Evolutionary conservation across 1,140 invertebrate species (phyloP), one percentile per base, ranked within the genome.

Genomic region (Paraescarpia echinospica): DNA sequence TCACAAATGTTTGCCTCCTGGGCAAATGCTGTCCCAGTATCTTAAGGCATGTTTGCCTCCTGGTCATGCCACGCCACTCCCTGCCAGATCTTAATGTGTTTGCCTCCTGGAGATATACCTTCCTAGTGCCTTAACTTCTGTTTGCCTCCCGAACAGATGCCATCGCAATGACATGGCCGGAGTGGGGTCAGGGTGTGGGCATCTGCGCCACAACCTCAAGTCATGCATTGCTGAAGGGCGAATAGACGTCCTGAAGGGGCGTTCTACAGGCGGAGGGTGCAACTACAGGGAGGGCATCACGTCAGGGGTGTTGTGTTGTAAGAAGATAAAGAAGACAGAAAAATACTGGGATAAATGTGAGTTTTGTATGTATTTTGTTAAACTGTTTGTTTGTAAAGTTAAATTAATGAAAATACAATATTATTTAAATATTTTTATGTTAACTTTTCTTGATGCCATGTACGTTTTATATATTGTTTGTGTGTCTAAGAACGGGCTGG

Each of bases 271-370:
- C 0, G 90, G 92, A 8, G 93, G 94, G 33, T 95, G 95, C 91
- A 92, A 92, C 33, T 95, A 95, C 93, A 94, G 92, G 48, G 93
- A 94, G 88, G 95, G 95, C 12, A 92, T 94, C 33, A 95, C 94
- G 1, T 93, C 95, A 18, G 95, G 95, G 0, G 95, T 95, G 4
- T 91, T 96, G 18, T 96, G 95, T 92, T 96, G 95, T 94, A 95
- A 94, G 92, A 94, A 93, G 89, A 33, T 27, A 34, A 93, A 93
- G 51, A 93, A 41, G 33, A 91, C 22, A 90, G 33, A 18, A 34
- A 35, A 35, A 34, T 34, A 90, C 35, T 34, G 35, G 89, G 35
- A 90, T 22, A 35, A 90, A 4, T 90, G 35, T 90, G 14, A 35
- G 33, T 48, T 6, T 92, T 90, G 35, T 90, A 12, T 22, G 33